A percentile compares a stretch with the other conserved stretches of the same genome.
Conservation (phyloP, 2,113 vertebrate species). For the Cyanoramphus novaezelandiae region DNA sequence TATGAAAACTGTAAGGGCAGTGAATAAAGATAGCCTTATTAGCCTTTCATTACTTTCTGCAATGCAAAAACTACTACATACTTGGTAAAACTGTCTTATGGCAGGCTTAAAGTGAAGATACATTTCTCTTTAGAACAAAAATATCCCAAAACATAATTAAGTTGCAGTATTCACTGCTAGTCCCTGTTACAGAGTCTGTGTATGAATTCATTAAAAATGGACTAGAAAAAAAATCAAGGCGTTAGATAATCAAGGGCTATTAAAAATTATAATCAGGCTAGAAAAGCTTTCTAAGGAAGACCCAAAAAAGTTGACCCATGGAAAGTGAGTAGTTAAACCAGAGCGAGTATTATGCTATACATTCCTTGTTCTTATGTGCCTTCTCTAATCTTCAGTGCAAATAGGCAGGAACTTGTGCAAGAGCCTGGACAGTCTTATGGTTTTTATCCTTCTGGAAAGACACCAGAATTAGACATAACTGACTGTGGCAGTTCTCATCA, state of each 20-base stretch:
- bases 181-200: background rate
- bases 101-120: background rate
- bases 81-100: background rate
- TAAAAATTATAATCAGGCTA: background rate
- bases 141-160: background rate
- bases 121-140: background rate
- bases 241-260: background rate
- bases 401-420: background rate
- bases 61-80: background rate
- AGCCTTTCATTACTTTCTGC: background rate
- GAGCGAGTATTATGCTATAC: background rate
- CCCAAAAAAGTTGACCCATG: background rate
- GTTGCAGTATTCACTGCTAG: background rate
- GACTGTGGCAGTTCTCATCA: background rate
- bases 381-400: background rate
- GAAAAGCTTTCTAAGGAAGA: background rate
- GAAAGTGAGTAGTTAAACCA: background rate
- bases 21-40: background rate
- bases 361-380: background rate
- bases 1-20: background rate
- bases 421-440: background rate
- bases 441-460: background rate
- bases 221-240: background rate
- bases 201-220: background rate
- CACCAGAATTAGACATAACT: background rate